These are phyloP conservation scores for Gobius niger DNA, from an alignment of 2,113 vertebrate species.

Conservation along the genomic window DNA sequence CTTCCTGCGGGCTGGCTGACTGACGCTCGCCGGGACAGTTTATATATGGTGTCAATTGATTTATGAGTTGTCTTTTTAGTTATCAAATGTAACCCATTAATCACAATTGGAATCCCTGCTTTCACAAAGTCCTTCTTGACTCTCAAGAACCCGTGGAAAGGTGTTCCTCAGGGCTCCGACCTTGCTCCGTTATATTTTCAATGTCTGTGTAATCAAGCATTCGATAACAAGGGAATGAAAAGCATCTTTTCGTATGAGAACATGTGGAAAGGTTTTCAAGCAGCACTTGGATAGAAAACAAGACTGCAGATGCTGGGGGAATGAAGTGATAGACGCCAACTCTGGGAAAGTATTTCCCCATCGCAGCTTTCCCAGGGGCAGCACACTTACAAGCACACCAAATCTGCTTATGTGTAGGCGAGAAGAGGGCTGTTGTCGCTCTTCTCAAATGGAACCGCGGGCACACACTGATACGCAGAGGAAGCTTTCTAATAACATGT, in stretches of 20 bases:
- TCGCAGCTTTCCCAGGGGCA: slow-evolving; percentile 16
- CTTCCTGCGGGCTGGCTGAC: too few species aligned
- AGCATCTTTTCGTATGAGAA: slow-evolving; percentile 7
- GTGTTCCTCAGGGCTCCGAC: not conserved
- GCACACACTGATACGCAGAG: slow-evolving; percentile 4
- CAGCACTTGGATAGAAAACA: not conserved
- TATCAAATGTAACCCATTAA: too few species aligned
- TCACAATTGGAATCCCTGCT: too few species aligned
- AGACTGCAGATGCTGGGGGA: not conserved
- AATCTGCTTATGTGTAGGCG: slow-evolving; percentile 16
- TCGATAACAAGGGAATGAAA: slow-evolving; percentile 25
- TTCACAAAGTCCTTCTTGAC: not conserved
- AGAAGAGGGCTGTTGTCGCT: slow-evolving; percentile 14
- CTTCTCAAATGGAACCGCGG: slow-evolving; percentile 3
- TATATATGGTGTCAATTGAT: not conserved
- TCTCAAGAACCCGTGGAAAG: not conserved
- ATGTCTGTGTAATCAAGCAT: too few species aligned
- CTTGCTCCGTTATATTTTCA: not conserved
- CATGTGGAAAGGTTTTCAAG: slow-evolving; percentile 14
- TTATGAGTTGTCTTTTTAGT: not conserved
- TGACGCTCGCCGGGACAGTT: too few species aligned
- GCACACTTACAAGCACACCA: not conserved
- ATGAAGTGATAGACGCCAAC: slow-evolving; percentile 22
- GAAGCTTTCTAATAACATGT: slow-evolving; percentile 41
- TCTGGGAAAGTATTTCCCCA: slow-evolving; percentile 34